These are phyloP conservation scores for Haliaeetus leucogaster DNA, from an alignment of 2,113 vertebrate species.

Conservation along the genomic window DNA sequence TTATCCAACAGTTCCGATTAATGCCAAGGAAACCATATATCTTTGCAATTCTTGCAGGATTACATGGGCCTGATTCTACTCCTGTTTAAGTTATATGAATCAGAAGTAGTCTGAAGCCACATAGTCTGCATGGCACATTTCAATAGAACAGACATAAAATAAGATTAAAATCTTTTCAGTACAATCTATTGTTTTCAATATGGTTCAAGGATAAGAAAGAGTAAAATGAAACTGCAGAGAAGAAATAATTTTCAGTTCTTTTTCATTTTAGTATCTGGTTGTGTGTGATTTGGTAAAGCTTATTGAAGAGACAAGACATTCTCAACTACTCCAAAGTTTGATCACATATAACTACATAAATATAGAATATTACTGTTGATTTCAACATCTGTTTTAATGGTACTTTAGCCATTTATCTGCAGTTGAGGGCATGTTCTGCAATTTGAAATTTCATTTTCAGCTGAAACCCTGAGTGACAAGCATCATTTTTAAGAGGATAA, in stretches of 20 bases:
- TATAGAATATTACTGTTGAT: background rate
- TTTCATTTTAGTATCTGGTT: background rate
- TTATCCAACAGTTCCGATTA: constrained; percentile 33
- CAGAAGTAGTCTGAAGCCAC: background rate
- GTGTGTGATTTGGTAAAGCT: background rate
- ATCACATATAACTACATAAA: background rate
- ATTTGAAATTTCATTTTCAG: background rate
- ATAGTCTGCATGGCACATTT: background rate
- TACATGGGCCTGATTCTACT: background rate
- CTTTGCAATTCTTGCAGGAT: background rate
- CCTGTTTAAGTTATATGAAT: background rate
- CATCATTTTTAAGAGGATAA: background rate
- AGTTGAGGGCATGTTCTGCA: background rate
- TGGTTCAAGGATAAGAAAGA: background rate
- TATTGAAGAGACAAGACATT: background rate
- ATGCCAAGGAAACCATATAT: background rate
- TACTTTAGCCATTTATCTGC: background rate
- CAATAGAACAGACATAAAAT: background rate
- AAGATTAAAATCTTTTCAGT: background rate
- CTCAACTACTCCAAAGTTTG: background rate
- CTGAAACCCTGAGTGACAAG: background rate
- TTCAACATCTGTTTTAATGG: background rate
- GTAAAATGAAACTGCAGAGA: background rate
- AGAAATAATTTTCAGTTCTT: background rate
- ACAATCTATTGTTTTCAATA: background rate